phyloP scores from a whole-genome alignment of 2,797 vertebrate genomes.

The Mus caroli region DNA sequence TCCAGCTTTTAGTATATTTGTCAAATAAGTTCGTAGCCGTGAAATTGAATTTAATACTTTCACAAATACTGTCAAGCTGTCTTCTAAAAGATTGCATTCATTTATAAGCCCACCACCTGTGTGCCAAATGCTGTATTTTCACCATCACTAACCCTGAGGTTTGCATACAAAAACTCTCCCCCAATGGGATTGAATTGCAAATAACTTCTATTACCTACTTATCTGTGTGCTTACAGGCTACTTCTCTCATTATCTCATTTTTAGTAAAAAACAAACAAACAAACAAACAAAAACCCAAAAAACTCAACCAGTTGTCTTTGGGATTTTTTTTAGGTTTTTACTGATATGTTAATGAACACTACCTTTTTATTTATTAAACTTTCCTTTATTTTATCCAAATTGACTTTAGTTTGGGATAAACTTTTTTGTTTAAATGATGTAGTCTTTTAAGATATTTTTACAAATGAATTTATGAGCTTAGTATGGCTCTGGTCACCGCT shows the following conservation, averaged over 20 bases:
- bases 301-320: background rate
- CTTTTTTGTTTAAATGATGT: background rate
- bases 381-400: background rate
- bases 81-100: constrained; percentile 21
- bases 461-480: background rate
- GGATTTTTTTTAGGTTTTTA: background rate
- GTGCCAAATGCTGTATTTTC: background rate
- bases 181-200: background rate
- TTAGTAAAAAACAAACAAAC: background rate
- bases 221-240: background rate
- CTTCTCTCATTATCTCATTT: too few relatives aligned
- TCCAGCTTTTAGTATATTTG: background rate
- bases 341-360: background rate
- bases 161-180: background rate
- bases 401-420: background rate
- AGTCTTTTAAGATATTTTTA: constrained; percentile 37
- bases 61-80: background rate
- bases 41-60: constrained; percentile 2
- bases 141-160: background rate
- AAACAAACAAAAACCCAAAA: too few relatives aligned
- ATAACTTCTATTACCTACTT: background rate
- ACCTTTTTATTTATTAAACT: background rate
- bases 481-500: background rate
- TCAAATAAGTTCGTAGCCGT: constrained; percentile 12
- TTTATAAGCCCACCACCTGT: background rate